Evolutionary conservation across 2,888 invertebrate genomes (phyloP).

Genomic region (Pseudeuparius sepicola): DNA sequence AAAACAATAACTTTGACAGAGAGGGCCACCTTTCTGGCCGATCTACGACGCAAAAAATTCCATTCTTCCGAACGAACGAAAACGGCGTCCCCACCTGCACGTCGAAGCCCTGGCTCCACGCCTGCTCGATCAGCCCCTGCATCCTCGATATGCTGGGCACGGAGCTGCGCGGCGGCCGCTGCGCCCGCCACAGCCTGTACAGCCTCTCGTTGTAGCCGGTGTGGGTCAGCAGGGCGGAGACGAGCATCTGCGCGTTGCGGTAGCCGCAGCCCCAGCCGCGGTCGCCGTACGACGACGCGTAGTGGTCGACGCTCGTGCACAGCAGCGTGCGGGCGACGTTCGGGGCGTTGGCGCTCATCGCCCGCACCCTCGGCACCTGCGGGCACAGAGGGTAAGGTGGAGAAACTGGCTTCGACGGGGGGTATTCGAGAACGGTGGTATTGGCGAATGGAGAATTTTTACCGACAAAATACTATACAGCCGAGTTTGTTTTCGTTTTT

Average conservation of each 20-base stretch:
- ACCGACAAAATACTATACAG: too few species aligned
- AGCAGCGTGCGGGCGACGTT: conserved; percentile 61
- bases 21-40: too few species aligned
- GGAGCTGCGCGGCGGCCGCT: conserved; percentile 49
- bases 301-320: conserved; percentile 77
- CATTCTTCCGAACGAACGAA: too few species aligned
- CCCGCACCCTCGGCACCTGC: conserved; percentile 42
- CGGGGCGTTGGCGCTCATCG: conserved; percentile 44
- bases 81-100: too few species aligned
- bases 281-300: conserved; percentile 80
- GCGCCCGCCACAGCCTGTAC: conserved; percentile 39
- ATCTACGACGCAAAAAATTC: too few species aligned
- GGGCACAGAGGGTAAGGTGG: too few species aligned
- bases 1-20: too few species aligned
- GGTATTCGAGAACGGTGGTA: too few species aligned
- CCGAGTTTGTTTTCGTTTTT: too few species aligned
- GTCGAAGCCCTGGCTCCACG: conserved; percentile 75
- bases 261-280: conserved; percentile 91
- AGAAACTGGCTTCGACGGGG: too few species aligned
- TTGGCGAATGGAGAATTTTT: too few species aligned
- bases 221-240: conserved; percentile 67
- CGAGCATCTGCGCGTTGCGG: conserved; percentile 82
- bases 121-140: conserved; percentile 74
- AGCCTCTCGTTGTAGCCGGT: conserved; percentile 58
- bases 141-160: conserved; percentile 80